A percentile compares a stretch with the other conserved stretches of the same genome.
Conservation (phyloP, 2,888 invertebrate genomes). For the Endotricha flammealis region DNA sequence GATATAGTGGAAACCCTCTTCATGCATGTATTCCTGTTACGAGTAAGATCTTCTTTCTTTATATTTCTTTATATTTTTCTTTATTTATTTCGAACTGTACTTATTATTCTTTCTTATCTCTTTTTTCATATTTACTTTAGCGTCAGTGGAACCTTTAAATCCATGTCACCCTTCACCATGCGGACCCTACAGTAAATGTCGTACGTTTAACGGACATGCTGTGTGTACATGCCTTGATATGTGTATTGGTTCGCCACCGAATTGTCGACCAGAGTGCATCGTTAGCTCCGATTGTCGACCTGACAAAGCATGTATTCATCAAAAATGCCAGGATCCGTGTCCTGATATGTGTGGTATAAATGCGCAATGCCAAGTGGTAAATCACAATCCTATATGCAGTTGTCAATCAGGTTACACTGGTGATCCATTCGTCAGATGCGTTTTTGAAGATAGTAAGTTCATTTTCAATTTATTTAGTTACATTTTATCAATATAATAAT, state of each 20-base stretch:
- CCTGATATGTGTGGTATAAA: conserved; percentile 86
- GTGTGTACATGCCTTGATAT: conserved; percentile 86
- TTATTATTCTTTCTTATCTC: conserved; percentile 41
- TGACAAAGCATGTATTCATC: conserved; percentile 86
- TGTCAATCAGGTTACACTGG: conserved; percentile 84
- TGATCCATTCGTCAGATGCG: conserved; percentile 87
- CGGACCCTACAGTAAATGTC: conserved; percentile 87
- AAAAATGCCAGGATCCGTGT: conserved; percentile 88
- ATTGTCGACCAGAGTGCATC: conserved; percentile 87
- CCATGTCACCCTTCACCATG: conserved; percentile 88
- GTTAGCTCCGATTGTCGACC: conserved; percentile 87
- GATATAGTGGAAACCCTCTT: conserved; percentile 85
- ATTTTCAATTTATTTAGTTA: conserved; percentile 12
- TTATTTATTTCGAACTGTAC: conserved; percentile 35
- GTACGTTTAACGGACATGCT: conserved; percentile 83
- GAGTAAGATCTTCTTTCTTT: conserved; percentile 77
- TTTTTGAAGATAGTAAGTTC: conserved; percentile 80
- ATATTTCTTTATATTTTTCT: conserved; percentile 42
- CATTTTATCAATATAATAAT: conserved; percentile 10
- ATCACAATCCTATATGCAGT: conserved; percentile 89
- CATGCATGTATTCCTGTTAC: conserved; percentile 79
- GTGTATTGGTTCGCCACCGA: conserved; percentile 86
- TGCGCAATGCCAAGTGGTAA: conserved; percentile 87
- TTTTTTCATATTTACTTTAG: conserved; percentile 49
- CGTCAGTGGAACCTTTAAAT: conserved; percentile 71